These are phyloP conservation scores for Nyctalus aviator DNA, from an alignment of 2,797 vertebrate genomes.

Conservation along the genomic window DNA sequence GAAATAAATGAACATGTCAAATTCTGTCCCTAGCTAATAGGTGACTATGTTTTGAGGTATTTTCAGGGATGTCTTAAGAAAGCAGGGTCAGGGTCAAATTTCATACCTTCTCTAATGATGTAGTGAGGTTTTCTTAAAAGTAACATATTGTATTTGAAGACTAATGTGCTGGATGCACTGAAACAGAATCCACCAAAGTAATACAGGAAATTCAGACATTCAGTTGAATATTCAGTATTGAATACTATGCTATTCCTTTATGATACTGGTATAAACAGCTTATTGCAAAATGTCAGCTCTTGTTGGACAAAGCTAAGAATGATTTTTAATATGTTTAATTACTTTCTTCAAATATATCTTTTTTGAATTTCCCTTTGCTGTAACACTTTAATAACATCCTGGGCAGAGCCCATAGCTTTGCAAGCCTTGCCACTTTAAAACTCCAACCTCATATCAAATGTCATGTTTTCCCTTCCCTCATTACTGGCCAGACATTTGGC, in stretches of 20 bases:
- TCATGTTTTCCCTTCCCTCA: not conserved
- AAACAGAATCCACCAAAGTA: not conserved
- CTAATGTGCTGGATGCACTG: not conserved
- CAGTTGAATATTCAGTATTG: not conserved
- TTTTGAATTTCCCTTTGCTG: constrained; percentile 20
- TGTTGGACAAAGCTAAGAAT: not conserved
- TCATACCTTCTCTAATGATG: not conserved
- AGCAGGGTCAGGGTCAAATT: not conserved
- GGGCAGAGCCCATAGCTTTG: not conserved
- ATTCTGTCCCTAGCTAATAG: not conserved
- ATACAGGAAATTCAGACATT: not conserved
- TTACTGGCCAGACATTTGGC: not conserved
- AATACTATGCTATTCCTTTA: not conserved
- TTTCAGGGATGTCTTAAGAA: not conserved
- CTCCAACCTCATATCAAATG: not conserved
- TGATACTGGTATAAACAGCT: not conserved
- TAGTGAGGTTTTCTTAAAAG: constrained; percentile 36
- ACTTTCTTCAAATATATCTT: constrained; percentile 51
- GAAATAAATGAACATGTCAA: constrained; percentile 15
- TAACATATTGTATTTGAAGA: constrained; percentile 20
- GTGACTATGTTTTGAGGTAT: not conserved
- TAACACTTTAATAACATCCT: not conserved
- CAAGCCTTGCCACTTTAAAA: not conserved
- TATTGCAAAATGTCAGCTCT: constrained; percentile 13
- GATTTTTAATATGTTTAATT: not conserved